These are phyloP conservation scores for Muraenolepis orangiensis DNA, from an alignment of 2,797 vertebrate species.

Conservation along the genomic window DNA sequence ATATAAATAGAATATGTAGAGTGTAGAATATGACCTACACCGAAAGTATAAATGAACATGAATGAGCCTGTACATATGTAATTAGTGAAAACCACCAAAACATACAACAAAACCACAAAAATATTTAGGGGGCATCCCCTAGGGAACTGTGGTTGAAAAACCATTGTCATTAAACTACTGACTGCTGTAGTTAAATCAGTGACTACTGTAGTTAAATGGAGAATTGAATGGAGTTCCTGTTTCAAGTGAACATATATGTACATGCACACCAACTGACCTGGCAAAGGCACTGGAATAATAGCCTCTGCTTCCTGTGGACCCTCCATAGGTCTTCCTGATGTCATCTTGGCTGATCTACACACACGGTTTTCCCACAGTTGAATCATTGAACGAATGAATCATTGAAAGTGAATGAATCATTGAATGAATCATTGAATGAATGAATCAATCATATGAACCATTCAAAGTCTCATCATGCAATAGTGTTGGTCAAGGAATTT, in stretches of 20 bases:
- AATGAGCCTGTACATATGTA: neutral
- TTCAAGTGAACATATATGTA: too few relatives aligned
- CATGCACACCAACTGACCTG: conserved; percentile 75
- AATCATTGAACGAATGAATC: too few relatives aligned
- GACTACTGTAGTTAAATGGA: conserved; percentile 2
- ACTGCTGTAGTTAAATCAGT: neutral
- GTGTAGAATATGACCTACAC: neutral
- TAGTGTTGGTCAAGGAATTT: neutral
- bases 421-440: too few relatives aligned
- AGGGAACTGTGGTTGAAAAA: neutral
- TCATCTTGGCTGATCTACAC: conserved; percentile 95
- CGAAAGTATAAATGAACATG: neutral
- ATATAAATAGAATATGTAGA: too few relatives aligned
- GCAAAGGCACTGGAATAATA: conserved; percentile 99
- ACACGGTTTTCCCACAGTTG: conserved; percentile 13
- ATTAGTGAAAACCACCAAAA: neutral
- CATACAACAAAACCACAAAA: neutral
- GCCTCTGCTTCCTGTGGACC: conserved; percentile 94
- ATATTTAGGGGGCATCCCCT: too few relatives aligned
- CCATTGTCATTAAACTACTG: too few relatives aligned
- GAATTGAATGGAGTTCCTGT: conserved; percentile 6
- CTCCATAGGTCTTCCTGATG: conserved; percentile 97
- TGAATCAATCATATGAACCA: neutral
- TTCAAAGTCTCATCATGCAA: neutral
- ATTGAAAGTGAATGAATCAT: too few relatives aligned